Base-by-base conservation (phyloP, 2,797 vertebrate species). In the Neoniphon sammara region DNA sequence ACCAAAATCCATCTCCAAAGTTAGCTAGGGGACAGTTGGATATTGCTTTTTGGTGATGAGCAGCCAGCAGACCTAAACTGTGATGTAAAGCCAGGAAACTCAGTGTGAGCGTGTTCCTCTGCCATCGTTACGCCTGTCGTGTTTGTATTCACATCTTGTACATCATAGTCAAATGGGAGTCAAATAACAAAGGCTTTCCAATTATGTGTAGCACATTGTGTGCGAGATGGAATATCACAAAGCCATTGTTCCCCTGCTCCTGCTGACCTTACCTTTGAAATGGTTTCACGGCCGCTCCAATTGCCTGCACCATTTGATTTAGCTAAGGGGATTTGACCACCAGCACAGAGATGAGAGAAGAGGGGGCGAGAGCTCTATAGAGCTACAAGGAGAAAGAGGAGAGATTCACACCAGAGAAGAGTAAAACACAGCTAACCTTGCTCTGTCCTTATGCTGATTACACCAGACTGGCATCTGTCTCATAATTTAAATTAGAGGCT, bases 131-230 rank as follows among this genome's bases (percentile, higher is more conserved):
- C 73, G 81, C 85, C 85, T 88, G 89, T 90, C 88, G 75, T 91
- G 91, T 93, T 91, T 92, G 90, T 88, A 91, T 91, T 93, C 91
- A 87, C 87, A 89, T 91, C 90, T 90, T 93, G 90, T 93, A 91
- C 91, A 94, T 93, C 90, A 92, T 88, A 93, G 91, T 93, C 90
- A 93, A 93, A 94, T 91, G 86, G 88, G 90, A 91, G 91, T 93
- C 91, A 93, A 93, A 93, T 93, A 94, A 94, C 92, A 93, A 93
- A 91, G 89, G 89, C 87, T 91, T 92, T 93, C 91, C 93, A 94
- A 93, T 94, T 91, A 92, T 81, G 88, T 81, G 89, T 75, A 78
- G 90, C 88, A 88, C 91, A 93, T 88, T 90, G 90, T 90, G 90
- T 75, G 79, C 62, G 80, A 91, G 92, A 92, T 88, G 91, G 91